Evolutionary conservation across 2,113 vertebrate genomes (phyloP).

Genomic region (Amphilophus citrinellus): DNA sequence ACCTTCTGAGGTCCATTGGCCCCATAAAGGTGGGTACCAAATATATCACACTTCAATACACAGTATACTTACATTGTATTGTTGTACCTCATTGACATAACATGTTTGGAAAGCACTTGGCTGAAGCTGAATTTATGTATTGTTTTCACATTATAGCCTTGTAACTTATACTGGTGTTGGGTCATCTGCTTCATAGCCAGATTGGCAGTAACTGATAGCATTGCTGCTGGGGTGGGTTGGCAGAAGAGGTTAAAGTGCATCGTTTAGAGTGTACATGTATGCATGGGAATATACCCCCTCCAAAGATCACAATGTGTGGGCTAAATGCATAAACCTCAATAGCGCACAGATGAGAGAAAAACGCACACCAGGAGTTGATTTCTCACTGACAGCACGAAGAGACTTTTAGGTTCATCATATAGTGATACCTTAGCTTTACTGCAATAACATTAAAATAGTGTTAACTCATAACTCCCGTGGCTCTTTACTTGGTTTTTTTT

Average conservation of each 20-base stretch:
- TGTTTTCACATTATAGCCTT: neutral
- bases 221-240: neutral
- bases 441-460: too few species aligned
- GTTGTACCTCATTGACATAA: neutral
- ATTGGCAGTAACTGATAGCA: neutral
- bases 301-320: too few species aligned
- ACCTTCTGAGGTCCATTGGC: constrained; percentile 94
- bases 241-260: neutral
- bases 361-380: too few species aligned
- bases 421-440: too few species aligned
- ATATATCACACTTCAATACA: neutral
- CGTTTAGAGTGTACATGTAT: neutral
- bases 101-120: neutral
- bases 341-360: too few species aligned
- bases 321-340: too few species aligned
- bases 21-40: constrained; percentile 90
- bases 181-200: neutral
- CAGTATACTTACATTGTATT: neutral
- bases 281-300: neutral
- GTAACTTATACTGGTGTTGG: neutral
- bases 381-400: too few species aligned
- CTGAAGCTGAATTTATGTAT: neutral
- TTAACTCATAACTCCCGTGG: neutral
- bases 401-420: too few species aligned
- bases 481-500: accelerated